These are phyloP conservation scores for Myotis daubentonii DNA, from an alignment of 2,797 vertebrate species.

Conservation along the genomic window DNA sequence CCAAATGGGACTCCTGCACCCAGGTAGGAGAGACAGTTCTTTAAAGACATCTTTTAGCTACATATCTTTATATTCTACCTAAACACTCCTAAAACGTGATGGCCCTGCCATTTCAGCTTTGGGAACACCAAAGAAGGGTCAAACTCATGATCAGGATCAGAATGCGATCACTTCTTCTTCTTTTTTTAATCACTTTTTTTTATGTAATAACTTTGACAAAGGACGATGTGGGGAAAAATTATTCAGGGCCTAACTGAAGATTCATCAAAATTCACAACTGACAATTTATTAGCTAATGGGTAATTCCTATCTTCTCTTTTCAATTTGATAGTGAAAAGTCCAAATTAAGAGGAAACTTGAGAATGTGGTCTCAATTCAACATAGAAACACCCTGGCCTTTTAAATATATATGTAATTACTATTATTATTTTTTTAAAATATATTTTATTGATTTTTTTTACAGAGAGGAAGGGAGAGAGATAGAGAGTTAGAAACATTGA, in stretches of 20 bases:
- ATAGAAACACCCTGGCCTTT: neutral
- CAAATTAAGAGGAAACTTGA: neutral
- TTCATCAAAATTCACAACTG: neutral
- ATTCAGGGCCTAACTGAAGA: neutral
- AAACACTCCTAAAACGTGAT: neutral
- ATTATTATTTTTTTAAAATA: too few species aligned
- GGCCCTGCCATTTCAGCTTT: neutral
- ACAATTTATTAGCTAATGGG: neutral
- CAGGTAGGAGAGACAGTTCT: neutral
- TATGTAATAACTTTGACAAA: constrained; percentile 42
- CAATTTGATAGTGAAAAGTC: neutral
- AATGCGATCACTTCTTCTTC: constrained; percentile 16
- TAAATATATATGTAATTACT: neutral
- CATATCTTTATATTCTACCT: neutral
- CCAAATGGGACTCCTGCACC: neutral
- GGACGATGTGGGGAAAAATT: neutral
- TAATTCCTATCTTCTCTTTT: constrained; percentile 35
- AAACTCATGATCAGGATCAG: neutral
- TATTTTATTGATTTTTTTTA: too few species aligned
- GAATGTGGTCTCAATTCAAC: neutral
- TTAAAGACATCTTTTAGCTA: neutral
- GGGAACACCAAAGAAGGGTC: neutral
- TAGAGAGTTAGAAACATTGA: too few species aligned
- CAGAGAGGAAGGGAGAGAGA: too few species aligned
- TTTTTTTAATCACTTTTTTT: neutral